Conservation (phyloP, 2,113 vertebrate genomes). For the Bubo scandiacus region DNA sequence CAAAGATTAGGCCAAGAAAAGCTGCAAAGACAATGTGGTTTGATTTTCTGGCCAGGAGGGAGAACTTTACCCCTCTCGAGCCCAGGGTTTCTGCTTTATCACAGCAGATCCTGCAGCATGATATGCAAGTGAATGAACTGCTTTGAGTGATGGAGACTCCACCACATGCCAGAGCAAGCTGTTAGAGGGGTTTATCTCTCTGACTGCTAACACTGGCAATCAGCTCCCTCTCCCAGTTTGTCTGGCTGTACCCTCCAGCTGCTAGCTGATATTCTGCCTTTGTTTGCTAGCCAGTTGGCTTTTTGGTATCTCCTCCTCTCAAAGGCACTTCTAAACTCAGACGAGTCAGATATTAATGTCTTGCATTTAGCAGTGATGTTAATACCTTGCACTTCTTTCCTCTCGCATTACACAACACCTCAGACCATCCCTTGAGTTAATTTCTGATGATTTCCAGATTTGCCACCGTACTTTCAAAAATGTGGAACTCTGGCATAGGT, state of each 20-base stretch:
- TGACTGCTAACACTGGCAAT: background rate
- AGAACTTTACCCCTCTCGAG: background rate
- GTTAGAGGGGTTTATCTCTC: background rate
- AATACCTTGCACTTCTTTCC: background rate
- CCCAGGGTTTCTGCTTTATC: background rate
- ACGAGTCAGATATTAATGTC: background rate
- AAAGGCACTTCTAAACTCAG: background rate
- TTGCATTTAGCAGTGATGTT: background rate
- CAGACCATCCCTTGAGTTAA: background rate
- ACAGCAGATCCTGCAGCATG: background rate
- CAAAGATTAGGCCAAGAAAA: background rate
- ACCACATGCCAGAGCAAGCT: background rate
- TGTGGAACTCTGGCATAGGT: rapidly evolving
- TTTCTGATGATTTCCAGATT: background rate
- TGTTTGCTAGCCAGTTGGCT: background rate
- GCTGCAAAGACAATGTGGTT: background rate
- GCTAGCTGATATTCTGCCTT: background rate
- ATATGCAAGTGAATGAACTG: background rate
- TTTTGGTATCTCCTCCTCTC: background rate
- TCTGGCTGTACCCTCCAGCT: background rate
- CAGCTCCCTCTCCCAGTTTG: background rate
- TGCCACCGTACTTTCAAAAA: background rate
- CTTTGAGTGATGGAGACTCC: background rate
- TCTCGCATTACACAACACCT: background rate
- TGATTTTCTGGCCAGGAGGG: background rate